phyloP scores from a whole-genome alignment of 2,888 invertebrate species.

The Tupiocoris notatus region DNA sequence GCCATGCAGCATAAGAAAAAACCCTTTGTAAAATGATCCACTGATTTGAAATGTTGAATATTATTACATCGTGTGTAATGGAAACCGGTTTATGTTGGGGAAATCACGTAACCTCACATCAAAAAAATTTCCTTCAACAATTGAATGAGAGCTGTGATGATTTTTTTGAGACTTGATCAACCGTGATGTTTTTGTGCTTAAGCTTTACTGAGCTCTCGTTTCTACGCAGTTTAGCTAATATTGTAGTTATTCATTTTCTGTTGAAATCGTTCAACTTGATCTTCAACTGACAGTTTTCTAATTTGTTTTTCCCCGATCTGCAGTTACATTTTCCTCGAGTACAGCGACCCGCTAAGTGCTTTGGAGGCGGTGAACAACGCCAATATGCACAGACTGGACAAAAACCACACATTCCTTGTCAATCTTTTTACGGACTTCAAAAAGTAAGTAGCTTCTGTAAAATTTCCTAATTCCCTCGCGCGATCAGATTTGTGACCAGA shows the following conservation, averaged over 20 bases:
- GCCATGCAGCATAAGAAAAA: too few relatives aligned
- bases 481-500: too few relatives aligned
- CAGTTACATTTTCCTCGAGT: conserved; percentile 88
- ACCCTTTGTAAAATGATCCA: too few relatives aligned
- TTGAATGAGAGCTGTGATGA: not conserved
- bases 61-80: too few relatives aligned
- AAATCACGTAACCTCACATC: too few relatives aligned
- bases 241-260: too few relatives aligned
- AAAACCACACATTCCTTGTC: conserved; percentile 88
- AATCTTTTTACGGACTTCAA: conserved; percentile 94
- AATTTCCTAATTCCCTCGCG: not conserved
- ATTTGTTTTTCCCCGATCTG: conserved; percentile 47
- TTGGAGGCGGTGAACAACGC: conserved; percentile 83
- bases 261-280: too few relatives aligned
- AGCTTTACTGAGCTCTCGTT: not conserved
- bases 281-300: too few relatives aligned
- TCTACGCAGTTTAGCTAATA: too few relatives aligned
- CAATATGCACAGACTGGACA: conserved; percentile 93
- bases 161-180: not conserved
- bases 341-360: conserved; percentile 77
- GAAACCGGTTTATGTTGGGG: too few relatives aligned
- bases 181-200: not conserved
- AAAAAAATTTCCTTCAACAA: too few relatives aligned
- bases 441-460: conserved; percentile 64
- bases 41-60: too few relatives aligned